These are phyloP conservation scores for Podiceps cristatus DNA, from an alignment of 2,113 vertebrate species.

Conservation along the genomic window DNA sequence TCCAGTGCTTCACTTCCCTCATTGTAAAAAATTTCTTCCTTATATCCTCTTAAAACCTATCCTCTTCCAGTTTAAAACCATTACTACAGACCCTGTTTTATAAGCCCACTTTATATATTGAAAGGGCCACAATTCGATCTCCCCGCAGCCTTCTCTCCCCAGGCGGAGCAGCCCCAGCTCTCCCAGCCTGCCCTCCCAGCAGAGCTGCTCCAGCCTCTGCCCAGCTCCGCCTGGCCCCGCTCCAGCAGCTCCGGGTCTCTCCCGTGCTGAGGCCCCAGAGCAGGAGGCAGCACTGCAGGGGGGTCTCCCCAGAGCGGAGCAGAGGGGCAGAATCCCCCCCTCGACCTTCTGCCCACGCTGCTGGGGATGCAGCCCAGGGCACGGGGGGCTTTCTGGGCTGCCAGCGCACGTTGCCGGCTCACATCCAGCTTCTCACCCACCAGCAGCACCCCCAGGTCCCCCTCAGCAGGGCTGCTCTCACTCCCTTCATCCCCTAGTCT, in stretches of 20 bases:
- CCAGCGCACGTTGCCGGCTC: rapidly evolving
- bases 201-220: neutral
- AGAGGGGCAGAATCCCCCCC: neutral
- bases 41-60: neutral
- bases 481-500: neutral
- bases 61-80: neutral
- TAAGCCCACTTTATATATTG: rapidly evolving
- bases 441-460: neutral
- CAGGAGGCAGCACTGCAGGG: rapidly evolving
- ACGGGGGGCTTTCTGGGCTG: rapidly evolving
- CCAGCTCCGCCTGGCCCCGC: rapidly evolving
- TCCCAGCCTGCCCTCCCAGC: rapidly evolving
- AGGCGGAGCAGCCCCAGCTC: neutral
- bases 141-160: neutral
- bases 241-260: neutral
- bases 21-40: neutral
- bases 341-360: rapidly evolving
- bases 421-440: neutral
- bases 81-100: neutral
- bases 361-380: neutral
- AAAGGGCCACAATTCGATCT: neutral
- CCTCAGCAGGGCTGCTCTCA: neutral
- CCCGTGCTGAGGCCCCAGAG: neutral
- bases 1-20: neutral
- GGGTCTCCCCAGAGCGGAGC: rapidly evolving